Evolutionary conservation across 1,140 invertebrate genomes (phyloP).

Genomic region (Brevipalpus yothersi): DNA sequence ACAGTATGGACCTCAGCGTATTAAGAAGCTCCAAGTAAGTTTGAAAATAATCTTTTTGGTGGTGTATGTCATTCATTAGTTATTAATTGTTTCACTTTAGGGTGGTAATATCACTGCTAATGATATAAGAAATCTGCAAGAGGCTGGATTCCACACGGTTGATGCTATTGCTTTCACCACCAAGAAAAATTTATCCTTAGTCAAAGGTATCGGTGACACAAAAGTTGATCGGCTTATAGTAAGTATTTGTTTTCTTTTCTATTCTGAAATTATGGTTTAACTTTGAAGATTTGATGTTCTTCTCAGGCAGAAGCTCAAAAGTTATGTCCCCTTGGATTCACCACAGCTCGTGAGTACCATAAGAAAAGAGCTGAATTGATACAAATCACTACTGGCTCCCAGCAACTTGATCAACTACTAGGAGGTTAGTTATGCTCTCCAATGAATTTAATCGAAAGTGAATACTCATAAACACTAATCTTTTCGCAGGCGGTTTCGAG

Average conservation of each 20-base stretch:
- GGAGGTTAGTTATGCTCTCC: constrained; percentile 17
- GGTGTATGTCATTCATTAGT: not conserved
- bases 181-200: constrained; percentile 60
- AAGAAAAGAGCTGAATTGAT: constrained; percentile 74
- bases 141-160: constrained; percentile 78
- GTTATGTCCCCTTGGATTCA: constrained; percentile 89
- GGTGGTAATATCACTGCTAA: constrained; percentile 47
- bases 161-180: constrained; percentile 84
- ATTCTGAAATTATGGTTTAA: not conserved
- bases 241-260: constrained; percentile 12
- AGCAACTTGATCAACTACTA: constrained; percentile 71
- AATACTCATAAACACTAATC: not conserved
- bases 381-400: constrained; percentile 39
- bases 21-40: not conserved
- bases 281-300: not conserved
- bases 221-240: constrained; percentile 88
- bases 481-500: constrained; percentile 70
- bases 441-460: not conserved
- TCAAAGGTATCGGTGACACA: constrained; percentile 79
- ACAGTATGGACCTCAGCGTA: not conserved
- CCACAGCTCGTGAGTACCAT: constrained; percentile 84
- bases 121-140: constrained; percentile 81
- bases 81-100: constrained; percentile 12
- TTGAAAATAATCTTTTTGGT: not conserved
- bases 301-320: constrained; percentile 55